Evolutionary conservation across 2,888 invertebrate species (phyloP).

Genomic region (Ceriagrion tenellum): DNA sequence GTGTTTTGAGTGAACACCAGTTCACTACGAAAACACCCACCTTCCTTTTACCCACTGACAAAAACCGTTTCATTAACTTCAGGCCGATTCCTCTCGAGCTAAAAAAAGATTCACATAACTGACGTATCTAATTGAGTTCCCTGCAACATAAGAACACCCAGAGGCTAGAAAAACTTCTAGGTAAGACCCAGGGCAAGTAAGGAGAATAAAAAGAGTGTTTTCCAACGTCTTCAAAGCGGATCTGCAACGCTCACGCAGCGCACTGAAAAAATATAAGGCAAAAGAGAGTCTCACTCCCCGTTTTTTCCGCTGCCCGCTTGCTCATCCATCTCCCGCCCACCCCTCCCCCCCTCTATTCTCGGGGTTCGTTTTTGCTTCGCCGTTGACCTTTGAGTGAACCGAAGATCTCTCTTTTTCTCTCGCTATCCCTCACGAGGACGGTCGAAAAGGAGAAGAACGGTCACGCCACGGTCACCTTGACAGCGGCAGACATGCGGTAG

Average conservation of each 20-base stretch:
- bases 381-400: conserved; percentile 60
- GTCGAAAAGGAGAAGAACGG: conserved; percentile 28
- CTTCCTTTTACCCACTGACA: too few species aligned
- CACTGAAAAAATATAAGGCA: not conserved
- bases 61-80: too few species aligned
- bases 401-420: not conserved
- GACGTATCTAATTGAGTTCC: too few species aligned
- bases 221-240: not conserved
- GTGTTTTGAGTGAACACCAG: too few species aligned
- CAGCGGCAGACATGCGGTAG: conserved; percentile 43
- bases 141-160: too few species aligned
- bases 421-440: not conserved
- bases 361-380: not conserved
- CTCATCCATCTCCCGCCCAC: conserved; percentile 41
- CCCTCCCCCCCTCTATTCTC: conserved; percentile 40
- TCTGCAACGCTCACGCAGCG: not conserved
- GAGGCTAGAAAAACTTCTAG: too few species aligned
- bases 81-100: too few species aligned
- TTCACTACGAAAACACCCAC: too few species aligned
- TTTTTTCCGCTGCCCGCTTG: conserved; percentile 4
- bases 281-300: not conserved
- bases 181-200: not conserved
- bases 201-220: not conserved
- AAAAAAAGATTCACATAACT: too few species aligned
- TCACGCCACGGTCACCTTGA: conserved; percentile 67